These are phyloP conservation scores for Spilarctia lutea DNA, from an alignment of 2,888 invertebrate species.

Conservation along the genomic window DNA sequence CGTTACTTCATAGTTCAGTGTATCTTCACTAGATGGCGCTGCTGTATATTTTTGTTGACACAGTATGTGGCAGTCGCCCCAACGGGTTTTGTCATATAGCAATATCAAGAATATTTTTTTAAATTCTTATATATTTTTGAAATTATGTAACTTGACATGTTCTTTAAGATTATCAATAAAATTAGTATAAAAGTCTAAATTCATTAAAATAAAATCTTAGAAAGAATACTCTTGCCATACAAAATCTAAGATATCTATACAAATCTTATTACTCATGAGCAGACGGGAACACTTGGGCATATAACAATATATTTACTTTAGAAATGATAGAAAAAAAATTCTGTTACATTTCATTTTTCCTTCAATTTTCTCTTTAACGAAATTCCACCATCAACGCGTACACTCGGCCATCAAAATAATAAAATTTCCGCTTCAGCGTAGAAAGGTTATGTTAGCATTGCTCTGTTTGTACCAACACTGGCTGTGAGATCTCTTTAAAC, in stretches of 20 bases:
- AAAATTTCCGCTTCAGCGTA: constrained; percentile 38
- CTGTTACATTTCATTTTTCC: constrained; percentile 18
- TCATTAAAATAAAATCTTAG: not conserved
- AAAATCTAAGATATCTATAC: not conserved
- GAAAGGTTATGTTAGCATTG: constrained; percentile 35
- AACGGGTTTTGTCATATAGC: no score
- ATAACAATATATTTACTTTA: constrained; percentile 7
- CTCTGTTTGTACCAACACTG: constrained; percentile 22
- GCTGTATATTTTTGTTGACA: no score
- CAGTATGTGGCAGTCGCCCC: no score
- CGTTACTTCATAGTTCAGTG: no score
- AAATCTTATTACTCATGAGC: constrained; percentile 4
- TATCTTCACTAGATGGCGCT: no score
- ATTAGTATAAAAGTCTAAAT: not conserved
- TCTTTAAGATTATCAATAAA: not conserved
- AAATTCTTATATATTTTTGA: no score
- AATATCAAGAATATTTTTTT: no score
- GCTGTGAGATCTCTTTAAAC: constrained; percentile 35
- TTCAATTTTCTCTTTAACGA: constrained; percentile 29
- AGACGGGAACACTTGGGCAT: not conserved
- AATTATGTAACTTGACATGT: no score
- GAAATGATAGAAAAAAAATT: constrained; percentile 18
- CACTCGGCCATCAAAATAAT: constrained; percentile 37
- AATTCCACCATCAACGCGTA: constrained; percentile 26
- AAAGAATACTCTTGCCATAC: not conserved